Base-by-base conservation (phyloP, 2,888 invertebrate species). In the Diloba caeruleocephala region DNA sequence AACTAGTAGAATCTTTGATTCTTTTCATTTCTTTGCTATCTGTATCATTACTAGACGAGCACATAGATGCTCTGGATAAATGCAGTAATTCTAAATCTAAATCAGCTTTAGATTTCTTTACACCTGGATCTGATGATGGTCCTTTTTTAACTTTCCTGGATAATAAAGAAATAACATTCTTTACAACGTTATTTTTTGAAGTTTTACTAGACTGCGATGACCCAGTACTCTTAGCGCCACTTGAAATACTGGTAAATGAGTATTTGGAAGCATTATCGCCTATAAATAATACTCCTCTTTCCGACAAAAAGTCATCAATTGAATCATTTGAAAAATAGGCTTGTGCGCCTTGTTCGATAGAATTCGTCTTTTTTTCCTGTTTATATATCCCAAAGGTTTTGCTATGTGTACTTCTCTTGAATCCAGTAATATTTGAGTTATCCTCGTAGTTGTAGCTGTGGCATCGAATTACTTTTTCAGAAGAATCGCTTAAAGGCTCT, bases 241-340 rank as follows among this genome's bases (percentile, higher is more conserved):
- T 74, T 0, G 87, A 84, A 0, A 71, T 64, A 8, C 70, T 73
- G 3, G 53, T 43, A 0, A 84, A 81, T 0, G 88, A 81, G 31
- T 85, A 88, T 60, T 84, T 89, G 0, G 89, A 88, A 3, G 81
- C 56, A 25, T 85, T 79, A 19, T 89, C 88, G 0, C 81, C 84
- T 1, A 85, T 44, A 13, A 79, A 85, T 1, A 81, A 57, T 31
- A 88, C 71, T 0, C 89, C 88, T 15, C 85, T 69, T 65, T 91
- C 88, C 0, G 88, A 89, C 8, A 92, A 45, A 10, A 83, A 86
- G 34, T 92, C 91, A 9, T 92, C 92, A 3, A 91, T 80, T 0
- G 90, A 89, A 48, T 92, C 92, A 14, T 91, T 90, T 0, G 90
- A 82, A 32, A 92, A 89, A 4, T 58, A 78, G 0, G 84, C 88